Evolutionary conservation across 2,888 invertebrate genomes (phyloP).

Genomic region (Scelioninae gen. 1): DNA sequence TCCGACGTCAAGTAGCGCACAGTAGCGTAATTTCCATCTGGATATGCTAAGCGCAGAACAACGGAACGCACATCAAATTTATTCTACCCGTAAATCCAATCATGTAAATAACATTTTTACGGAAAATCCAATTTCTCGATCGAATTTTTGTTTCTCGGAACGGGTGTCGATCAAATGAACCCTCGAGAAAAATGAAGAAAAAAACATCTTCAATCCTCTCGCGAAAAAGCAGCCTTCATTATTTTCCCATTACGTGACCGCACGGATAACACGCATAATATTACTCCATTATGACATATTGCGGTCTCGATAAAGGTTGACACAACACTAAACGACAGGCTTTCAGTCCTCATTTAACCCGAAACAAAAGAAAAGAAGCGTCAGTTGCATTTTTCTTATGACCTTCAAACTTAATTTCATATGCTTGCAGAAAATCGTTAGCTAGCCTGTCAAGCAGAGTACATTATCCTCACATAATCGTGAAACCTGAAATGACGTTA

Average conservation of each 20-base stretch:
- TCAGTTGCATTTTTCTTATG: too few species aligned
- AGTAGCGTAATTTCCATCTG: conserved; percentile 62
- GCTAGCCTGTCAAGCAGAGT: too few species aligned
- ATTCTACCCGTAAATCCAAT: conserved; percentile 58
- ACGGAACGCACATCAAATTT: conserved; percentile 53
- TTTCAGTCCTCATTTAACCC: conserved; percentile 8
- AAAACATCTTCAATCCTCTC: neutral
- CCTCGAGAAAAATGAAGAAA: neutral
- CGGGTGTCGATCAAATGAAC: conserved; percentile 18
- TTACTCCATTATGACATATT: conserved; percentile 28
- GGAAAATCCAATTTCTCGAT: conserved; percentile 53
- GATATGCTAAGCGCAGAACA: conserved; percentile 64
- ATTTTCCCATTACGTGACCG: conserved; percentile 39
- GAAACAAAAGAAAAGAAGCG: conserved; percentile 7
- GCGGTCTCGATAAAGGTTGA: conserved; percentile 32
- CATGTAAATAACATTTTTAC: conserved; percentile 59
- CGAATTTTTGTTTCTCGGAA: neutral
- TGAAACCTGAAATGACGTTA: too few species aligned
- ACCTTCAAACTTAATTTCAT: too few species aligned
- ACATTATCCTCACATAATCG: too few species aligned
- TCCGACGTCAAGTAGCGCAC: conserved; percentile 50
- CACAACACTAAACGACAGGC: conserved; percentile 38
- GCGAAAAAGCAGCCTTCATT: conserved; percentile 12
- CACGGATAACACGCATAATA: conserved; percentile 22
- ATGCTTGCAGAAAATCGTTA: too few species aligned